Percentiles rank a stretch among this genome's conserved stretches.
phyloP scores from a whole-genome alignment of 2,797 vertebrate genomes.

The Rhynchotus rufescens region DNA sequence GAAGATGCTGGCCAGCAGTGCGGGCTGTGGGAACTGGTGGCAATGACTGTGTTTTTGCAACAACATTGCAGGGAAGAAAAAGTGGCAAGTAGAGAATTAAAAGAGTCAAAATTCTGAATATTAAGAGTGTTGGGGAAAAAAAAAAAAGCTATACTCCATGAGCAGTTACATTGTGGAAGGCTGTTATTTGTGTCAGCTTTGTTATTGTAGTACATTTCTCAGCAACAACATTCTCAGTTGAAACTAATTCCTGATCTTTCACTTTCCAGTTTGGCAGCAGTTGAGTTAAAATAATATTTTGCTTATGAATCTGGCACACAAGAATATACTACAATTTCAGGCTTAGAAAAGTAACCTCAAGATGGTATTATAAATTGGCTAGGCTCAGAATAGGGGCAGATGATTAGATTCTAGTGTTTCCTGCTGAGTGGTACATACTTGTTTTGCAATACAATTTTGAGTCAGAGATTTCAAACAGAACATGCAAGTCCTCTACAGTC shows the following conservation, averaged over 20 bases:
- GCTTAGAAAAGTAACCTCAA: constrained; percentile 70
- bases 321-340: constrained; percentile 68
- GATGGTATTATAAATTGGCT: constrained; percentile 74
- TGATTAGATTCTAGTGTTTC: constrained; percentile 80
- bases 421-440: constrained; percentile 78
- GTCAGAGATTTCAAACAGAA: constrained; percentile 77
- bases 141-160: not conserved
- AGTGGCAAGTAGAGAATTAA: not conserved
- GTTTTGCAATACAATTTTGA: constrained; percentile 78
- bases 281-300: constrained; percentile 44
- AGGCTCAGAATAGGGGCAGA: constrained; percentile 63
- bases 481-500: constrained; percentile 76
- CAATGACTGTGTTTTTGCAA: not conserved
- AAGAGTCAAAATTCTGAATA: not conserved
- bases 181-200: not conserved
- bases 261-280: constrained; percentile 19
- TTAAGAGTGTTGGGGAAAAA: not conserved
- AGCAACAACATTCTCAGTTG: not conserved
- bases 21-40: not conserved
- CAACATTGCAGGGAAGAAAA: not conserved
- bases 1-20: not conserved
- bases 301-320: constrained; percentile 29
- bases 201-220: constrained; percentile 4
- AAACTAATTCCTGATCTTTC: constrained; percentile 14
- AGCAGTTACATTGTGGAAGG: not conserved